phyloP scores from a whole-genome alignment of 2,888 invertebrate genomes.

The Spicauda simplicius region DNA sequence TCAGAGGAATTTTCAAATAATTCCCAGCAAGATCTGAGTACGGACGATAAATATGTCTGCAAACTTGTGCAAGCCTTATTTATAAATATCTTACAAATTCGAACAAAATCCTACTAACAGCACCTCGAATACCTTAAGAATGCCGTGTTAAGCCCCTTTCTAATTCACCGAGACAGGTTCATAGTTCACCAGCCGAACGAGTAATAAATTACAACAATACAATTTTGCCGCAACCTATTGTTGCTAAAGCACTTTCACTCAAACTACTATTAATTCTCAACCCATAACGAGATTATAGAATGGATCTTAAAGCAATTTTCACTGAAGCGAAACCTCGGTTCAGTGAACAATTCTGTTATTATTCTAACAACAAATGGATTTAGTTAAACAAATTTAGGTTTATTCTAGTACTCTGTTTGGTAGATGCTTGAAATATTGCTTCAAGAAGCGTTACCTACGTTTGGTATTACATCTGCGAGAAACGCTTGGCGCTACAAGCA shows the following conservation, averaged over 20 bases:
- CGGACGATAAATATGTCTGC: too few species aligned
- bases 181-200: conserved; percentile 16
- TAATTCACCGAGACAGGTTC: conserved; percentile 17
- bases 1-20: too few species aligned
- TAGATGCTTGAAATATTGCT: background rate
- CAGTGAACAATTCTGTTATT: conserved; percentile 31
- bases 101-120: background rate
- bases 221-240: conserved; percentile 22
- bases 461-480: too few species aligned
- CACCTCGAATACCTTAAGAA: background rate
- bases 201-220: conserved; percentile 26
- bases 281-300: conserved; percentile 31
- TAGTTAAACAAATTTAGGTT: conserved; percentile 3
- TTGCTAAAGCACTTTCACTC: conserved; percentile 24
- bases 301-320: conserved; percentile 33
- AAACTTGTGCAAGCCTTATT: too few species aligned
- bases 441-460: background rate
- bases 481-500: too few species aligned
- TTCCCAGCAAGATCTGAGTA: too few species aligned
- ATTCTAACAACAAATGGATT: conserved; percentile 25
- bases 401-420: background rate
- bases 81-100: too few species aligned
- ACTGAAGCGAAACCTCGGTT: conserved; percentile 18
- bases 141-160: background rate
- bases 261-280: conserved; percentile 31